phyloP scores from a whole-genome alignment of 2,797 vertebrate genomes.

The Lithobates pipiens region DNA sequence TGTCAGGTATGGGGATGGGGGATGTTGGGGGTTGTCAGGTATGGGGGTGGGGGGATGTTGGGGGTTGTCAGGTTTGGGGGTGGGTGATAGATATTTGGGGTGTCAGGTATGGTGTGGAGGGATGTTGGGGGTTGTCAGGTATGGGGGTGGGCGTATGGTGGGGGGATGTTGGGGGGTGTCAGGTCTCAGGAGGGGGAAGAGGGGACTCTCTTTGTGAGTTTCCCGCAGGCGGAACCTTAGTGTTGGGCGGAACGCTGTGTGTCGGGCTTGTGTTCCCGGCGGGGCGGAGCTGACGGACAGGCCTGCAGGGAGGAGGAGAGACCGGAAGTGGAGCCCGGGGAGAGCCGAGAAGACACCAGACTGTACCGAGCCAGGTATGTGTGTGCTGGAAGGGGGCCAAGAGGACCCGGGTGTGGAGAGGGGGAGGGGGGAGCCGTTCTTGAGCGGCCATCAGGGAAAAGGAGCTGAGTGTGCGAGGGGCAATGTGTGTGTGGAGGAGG shows the following conservation, averaged over 20 bases:
- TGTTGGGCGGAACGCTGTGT: constrained; percentile 52
- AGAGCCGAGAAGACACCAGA: constrained; percentile 30
- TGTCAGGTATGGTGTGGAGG: no score
- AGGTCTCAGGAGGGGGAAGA: neutral
- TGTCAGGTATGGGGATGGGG: rapidly evolving
- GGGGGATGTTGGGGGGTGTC: neutral
- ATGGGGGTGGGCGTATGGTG: no score
- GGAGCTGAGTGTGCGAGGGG: neutral
- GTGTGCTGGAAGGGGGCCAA: neutral
- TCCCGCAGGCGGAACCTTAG: constrained; percentile 48
- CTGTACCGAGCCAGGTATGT: neutral
- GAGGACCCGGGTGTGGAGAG: no score
- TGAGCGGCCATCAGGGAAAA: no score
- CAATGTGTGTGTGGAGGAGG: no score
- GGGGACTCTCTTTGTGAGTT: neutral
- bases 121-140: no score
- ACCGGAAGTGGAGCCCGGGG: constrained; percentile 52
- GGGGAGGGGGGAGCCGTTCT: no score
- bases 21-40: no score
- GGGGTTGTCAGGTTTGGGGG: no score
- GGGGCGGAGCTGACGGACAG: constrained; percentile 46
- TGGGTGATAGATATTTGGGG: no score
- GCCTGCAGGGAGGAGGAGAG: constrained; percentile 59
- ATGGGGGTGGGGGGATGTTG: neutral
- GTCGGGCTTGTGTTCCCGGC: constrained; percentile 38